Evolutionary conservation across 2,797 vertebrate species (phyloP), one percentile per base, ranked within the genome.

Genomic region (Sebastolobus altivelis): DNA sequence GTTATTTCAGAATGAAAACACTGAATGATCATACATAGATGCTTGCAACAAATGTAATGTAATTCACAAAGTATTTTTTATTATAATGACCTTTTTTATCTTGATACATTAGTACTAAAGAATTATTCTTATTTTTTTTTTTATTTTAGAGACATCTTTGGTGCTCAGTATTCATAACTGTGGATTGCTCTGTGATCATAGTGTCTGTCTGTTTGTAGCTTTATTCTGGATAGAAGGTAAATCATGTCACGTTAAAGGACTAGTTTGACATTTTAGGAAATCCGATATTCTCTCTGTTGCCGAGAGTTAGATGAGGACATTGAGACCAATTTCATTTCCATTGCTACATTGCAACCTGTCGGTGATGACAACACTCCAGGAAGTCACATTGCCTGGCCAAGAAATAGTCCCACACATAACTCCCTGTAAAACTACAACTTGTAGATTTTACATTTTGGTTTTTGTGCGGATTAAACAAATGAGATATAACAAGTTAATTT

Each of bases 181-280:
- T 56, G 27, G n/a, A 52, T 35, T 67, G 33, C 52, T 38, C 13
- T 58, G 6, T 58, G n/a, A 52, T 49, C 16, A 46, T 13, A 67
- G 11, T 65, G 62, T 65, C 37, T 65, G 38, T 65, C 37, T 13
- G 35, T 58, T 11, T 66, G 65, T 49, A 66, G 22, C 54, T 35
- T 55, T 35, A 16, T 5, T 35, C 37, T 46, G 9, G 13, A 40
- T 4, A 8, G 16, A 70, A 37, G 67, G 8, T 11, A 37, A 52
- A 20, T 37, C n/a, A 6, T 62, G 8, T 20, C 14, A 49, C 1
- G 1, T 20, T 38, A 27, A 58, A 25, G 22, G n/a, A 37, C n/a
- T 25, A 37, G 7, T 35, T 22, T 67, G 37, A 38, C 16, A 40
- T 40, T 70, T 38, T 58, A 37, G 55, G 6, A 20, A 56, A 5